phyloP scores from a whole-genome alignment of 1,140 invertebrate species.

The Fopius arisanus region DNA sequence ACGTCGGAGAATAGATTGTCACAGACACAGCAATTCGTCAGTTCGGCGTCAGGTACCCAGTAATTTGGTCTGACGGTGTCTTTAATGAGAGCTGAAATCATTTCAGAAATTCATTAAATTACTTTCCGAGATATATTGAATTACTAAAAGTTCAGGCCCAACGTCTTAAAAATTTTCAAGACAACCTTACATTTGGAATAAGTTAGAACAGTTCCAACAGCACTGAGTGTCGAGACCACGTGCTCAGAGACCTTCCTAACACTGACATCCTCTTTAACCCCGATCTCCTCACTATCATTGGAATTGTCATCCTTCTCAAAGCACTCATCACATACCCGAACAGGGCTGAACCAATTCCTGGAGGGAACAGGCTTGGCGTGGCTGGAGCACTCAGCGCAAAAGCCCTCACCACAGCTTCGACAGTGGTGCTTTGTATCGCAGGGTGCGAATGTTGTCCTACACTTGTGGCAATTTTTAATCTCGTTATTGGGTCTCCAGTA shows the following conservation, averaged over 20 bases:
- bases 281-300: slow-evolving; percentile 37
- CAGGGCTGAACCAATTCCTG: slow-evolving; percentile 72
- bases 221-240: slow-evolving; percentile 70
- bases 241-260: slow-evolving; percentile 73
- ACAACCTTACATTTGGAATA: slow-evolving; percentile 65
- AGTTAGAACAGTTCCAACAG: slow-evolving; percentile 67
- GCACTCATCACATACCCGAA: slow-evolving; percentile 76
- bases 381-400: slow-evolving; percentile 74
- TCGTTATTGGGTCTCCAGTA: slow-evolving; percentile 85
- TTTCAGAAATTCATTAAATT: no score
- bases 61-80: slow-evolving; percentile 81
- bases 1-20: slow-evolving; percentile 52
- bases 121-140: no score
- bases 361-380: slow-evolving; percentile 70
- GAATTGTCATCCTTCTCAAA: slow-evolving; percentile 54
- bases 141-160: no score
- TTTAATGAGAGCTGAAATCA: slow-evolving; percentile 76
- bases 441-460: slow-evolving; percentile 66
- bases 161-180: no score
- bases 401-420: slow-evolving; percentile 77
- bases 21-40: slow-evolving; percentile 74
- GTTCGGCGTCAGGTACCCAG: slow-evolving; percentile 81
- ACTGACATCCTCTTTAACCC: slow-evolving; percentile 65
- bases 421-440: slow-evolving; percentile 80
- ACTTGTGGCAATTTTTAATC: slow-evolving; percentile 76